phyloP scores from a whole-genome alignment of 2,888 invertebrate genomes.

The Syritta pipiens region DNA sequence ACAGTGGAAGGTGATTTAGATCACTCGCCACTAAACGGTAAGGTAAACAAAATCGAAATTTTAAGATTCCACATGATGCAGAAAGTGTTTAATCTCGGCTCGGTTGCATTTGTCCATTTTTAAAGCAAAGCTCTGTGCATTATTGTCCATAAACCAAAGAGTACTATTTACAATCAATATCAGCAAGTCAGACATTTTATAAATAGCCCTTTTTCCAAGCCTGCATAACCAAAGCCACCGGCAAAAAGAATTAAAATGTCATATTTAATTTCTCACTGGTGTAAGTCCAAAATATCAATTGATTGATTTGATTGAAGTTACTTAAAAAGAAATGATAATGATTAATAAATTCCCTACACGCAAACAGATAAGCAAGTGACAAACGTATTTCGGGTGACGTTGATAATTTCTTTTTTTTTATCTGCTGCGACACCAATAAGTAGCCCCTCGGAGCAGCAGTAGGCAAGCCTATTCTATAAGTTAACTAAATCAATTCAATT shows the following conservation, averaged over 20 bases:
- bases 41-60: no score
- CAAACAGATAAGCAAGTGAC: neutral
- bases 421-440: neutral
- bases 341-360: neutral
- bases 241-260: neutral
- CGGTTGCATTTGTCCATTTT: no score
- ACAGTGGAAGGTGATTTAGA: no score
- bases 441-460: neutral
- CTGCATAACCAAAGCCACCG: no score
- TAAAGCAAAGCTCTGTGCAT: no score
- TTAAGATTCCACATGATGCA: no score
- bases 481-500: constrained; percentile 29
- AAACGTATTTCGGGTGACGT: neutral
- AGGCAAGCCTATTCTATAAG: neutral
- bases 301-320: constrained; percentile 12
- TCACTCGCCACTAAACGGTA: no score
- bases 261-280: neutral
- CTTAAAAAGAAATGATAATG: constrained; percentile 4
- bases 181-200: no score
- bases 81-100: no score
- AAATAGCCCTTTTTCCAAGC: no score
- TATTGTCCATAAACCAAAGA: no score
- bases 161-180: no score
- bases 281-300: neutral
- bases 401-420: neutral